These are phyloP conservation scores for Zaprionus davidi DNA, from an alignment of 1,140 invertebrate genomes.

Conservation along the genomic window DNA sequence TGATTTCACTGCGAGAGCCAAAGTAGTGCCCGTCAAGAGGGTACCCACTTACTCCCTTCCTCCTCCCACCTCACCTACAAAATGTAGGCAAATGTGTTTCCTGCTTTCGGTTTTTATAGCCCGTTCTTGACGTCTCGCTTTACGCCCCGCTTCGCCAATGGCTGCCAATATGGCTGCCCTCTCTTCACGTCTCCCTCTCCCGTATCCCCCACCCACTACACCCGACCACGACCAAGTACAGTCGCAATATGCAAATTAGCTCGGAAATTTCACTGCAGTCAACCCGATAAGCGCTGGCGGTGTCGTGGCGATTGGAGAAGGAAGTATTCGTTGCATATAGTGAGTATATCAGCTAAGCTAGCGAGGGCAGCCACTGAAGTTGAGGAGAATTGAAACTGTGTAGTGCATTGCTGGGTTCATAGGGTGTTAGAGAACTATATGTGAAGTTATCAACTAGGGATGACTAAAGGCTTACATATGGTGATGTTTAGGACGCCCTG, in stretches of 20 bases:
- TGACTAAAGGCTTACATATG: no score
- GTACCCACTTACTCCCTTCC: background rate
- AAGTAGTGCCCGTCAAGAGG: background rate
- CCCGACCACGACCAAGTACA: slow-evolving; percentile 23
- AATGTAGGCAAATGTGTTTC: slow-evolving; percentile 63
- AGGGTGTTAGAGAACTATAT: background rate
- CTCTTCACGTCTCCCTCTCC: background rate
- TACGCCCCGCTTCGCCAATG: slow-evolving; percentile 44
- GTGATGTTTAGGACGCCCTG: no score
- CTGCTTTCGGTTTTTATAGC: slow-evolving; percentile 75
- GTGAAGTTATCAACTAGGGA: background rate
- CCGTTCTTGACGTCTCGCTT: slow-evolving; percentile 28
- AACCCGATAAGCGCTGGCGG: slow-evolving; percentile 2
- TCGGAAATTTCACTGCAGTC: slow-evolving; percentile 56
- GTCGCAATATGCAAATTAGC: slow-evolving; percentile 61
- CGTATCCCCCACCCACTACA: background rate
- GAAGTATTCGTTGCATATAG: slow-evolving; percentile 5
- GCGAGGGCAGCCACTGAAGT: background rate
- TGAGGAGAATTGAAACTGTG: background rate
- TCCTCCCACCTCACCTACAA: background rate
- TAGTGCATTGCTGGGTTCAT: background rate
- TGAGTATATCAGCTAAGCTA: background rate
- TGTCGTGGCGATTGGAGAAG: background rate
- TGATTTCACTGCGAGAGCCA: slow-evolving; percentile 60
- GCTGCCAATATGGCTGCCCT: slow-evolving; percentile 62